Evolutionary conservation across 2,888 invertebrate genomes (phyloP), one percentile per base, ranked within the genome.

Genomic region (Conops quadrifasciatus): DNA sequence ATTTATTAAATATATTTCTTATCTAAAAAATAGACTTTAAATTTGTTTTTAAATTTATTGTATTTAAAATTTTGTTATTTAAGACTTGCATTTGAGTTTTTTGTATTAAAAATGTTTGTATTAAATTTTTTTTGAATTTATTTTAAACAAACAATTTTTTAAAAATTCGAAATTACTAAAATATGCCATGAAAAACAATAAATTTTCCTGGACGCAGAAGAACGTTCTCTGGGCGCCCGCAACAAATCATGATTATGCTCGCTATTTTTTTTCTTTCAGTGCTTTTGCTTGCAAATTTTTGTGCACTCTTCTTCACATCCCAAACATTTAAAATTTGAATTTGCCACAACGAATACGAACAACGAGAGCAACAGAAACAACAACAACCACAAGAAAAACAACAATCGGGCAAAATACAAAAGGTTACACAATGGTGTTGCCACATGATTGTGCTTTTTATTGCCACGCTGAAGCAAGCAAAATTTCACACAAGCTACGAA

Each of bases 341-440:
- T 45, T 21, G 53, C 30, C 36, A 36, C 53, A n/a, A 30, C 63
- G 63, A n/a, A n/a, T n/a, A n/a, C n/a, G n/a, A n/a, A n/a, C n/a
- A n/a, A n/a, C n/a, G n/a, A n/a, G n/a, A 49, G n/a, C 21, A 28
- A 60, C n/a, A 19, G 11, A 28, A 16, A 9, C 36, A 36, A 36
- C 36, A 36, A 9, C 4, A 36, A 36, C 36, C 4, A 36, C 36
- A 36, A 36, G 5, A 36, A 36, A 7, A 36, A 36, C 36, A 9
- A 36, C 36, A 36, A 36, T 36, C 9, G 9, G 5, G 9, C 36
- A 7, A 16, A 68, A 51, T 36, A 68, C 68, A 68, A 68, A 68
- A 51, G 58, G 28, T 47, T 51, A 24, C 62, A 68, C 68, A 68
- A 68, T 62, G 24, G 68, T 49, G 68, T 68, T 68, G 68, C 68